phyloP scores from a whole-genome alignment of 2,797 vertebrate species.

The Clangula hyemalis region DNA sequence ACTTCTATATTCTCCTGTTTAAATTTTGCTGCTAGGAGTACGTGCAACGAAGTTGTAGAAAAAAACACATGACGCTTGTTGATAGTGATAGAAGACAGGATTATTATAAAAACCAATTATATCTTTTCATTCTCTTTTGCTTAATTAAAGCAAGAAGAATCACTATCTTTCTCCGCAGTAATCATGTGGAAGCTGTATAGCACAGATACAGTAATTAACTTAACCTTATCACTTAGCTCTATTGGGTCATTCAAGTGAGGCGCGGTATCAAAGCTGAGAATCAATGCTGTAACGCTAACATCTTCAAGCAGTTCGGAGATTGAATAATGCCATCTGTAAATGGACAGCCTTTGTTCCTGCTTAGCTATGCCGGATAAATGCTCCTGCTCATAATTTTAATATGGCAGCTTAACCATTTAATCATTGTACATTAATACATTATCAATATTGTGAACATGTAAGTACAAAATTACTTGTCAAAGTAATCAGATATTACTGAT shows the following conservation, averaged over 20 bases:
- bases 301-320: constrained; percentile 57
- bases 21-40: constrained; percentile 63
- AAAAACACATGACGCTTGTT: constrained; percentile 63
- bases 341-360: constrained; percentile 70
- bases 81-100: constrained; percentile 75
- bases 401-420: constrained; percentile 80
- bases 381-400: constrained; percentile 64
- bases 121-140: constrained; percentile 90
- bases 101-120: constrained; percentile 85
- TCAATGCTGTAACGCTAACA: constrained; percentile 72
- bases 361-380: constrained; percentile 63
- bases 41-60: constrained; percentile 48
- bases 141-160: constrained; percentile 93
- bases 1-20: constrained; percentile 29
- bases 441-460: constrained; percentile 77
- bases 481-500: constrained; percentile 75
- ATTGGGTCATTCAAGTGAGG: constrained; percentile 86
- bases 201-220: constrained; percentile 94
- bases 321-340: constrained; percentile 71
- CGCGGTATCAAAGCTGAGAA: constrained; percentile 81
- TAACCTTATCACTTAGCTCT: constrained; percentile 95
- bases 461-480: constrained; percentile 78
- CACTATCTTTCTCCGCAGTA: constrained; percentile 87
- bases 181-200: constrained; percentile 89
- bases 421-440: constrained; percentile 80